Percentiles rank a stretch among this genome's conserved stretches.
Conservation (phyloP, 2,113 vertebrate genomes). For the Microcebus ravelobensis region DNA sequence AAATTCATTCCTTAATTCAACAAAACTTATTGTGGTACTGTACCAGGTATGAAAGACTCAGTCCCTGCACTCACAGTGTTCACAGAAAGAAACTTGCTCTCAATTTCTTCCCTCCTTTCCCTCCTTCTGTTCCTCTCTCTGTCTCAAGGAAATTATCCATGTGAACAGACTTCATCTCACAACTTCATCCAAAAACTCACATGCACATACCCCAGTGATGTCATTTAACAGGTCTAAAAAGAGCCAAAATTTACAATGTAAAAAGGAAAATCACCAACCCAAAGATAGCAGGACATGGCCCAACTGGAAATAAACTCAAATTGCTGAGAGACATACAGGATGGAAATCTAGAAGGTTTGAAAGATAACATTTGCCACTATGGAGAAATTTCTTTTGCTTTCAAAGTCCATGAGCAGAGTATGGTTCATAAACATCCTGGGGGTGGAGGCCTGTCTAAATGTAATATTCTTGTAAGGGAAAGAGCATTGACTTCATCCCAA, state of each 20-base stretch:
- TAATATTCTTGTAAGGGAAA: constrained; percentile 77
- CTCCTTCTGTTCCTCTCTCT: background rate
- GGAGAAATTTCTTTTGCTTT: constrained; percentile 62
- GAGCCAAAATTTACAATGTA: background rate
- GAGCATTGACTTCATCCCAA: constrained; percentile 78
- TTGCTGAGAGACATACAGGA: background rate
- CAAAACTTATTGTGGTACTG: background rate
- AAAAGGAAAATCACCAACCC: background rate
- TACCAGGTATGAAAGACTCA: background rate
- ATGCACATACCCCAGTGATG: background rate
- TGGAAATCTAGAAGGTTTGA: constrained; percentile 7
- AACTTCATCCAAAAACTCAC: background rate
- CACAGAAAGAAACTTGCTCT: background rate
- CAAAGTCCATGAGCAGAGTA: constrained; percentile 48
- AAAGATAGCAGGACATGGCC: background rate
- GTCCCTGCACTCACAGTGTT: background rate
- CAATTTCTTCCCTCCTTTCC: background rate
- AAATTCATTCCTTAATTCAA: background rate
- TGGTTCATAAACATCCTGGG: constrained; percentile 63
- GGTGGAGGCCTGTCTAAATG: constrained; percentile 73
- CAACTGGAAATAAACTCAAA: constrained; percentile 46
- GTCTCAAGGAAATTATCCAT: background rate
- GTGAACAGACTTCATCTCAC: background rate
- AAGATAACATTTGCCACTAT: background rate
- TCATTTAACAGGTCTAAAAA: background rate